Evolutionary conservation across 2,797 vertebrate genomes (phyloP), one percentile per base, ranked within the genome.

Genomic region (Tolypeutes matacus): DNA sequence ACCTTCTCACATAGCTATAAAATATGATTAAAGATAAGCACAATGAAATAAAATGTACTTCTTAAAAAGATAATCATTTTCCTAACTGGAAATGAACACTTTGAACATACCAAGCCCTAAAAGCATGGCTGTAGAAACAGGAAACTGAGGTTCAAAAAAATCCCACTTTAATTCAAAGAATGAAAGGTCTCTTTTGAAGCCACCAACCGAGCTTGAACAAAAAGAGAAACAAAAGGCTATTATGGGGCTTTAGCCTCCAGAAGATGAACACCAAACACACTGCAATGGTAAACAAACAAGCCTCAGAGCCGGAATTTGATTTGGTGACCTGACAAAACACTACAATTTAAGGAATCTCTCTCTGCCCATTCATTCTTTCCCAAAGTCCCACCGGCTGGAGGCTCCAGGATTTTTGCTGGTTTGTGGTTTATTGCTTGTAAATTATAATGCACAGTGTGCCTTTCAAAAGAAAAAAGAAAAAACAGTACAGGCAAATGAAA

Each of bases 121-220:
- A 91, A 88, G 88, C 92, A 87, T 18, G 29, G 70, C 86, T 94
- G 91, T 76, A 34, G 12, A 42, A n/a, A 90, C 64, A 96, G 85
- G 92, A 92, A 91, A 88, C 76, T 62, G 92, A 93, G 90, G 87
- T 95, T 27, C 46, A 69, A 81, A 96, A 94, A 97, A 84, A 87
- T 29, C 81, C 70, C 80, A 97, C 82, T 96, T 91, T 73, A 97
- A 97, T 72, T 81, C 34, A 73, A 94, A 96, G 56, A 97, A 97
- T 96, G 92, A 96, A 76, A 89, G 91, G 34, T 84, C 36, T 75
- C 62, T 89, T 60, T 96, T 95, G 89, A 92, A 86, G 83, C 81
- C 89, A 65, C n/a, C 93, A 95, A 84, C 93, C 91, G 81, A 64
- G 94, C 15, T 34, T 60, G 87, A 96, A 95, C 84, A 75, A 94